Evolutionary conservation across 2,113 vertebrate species (phyloP).

Genomic region (Zapornia atra): DNA sequence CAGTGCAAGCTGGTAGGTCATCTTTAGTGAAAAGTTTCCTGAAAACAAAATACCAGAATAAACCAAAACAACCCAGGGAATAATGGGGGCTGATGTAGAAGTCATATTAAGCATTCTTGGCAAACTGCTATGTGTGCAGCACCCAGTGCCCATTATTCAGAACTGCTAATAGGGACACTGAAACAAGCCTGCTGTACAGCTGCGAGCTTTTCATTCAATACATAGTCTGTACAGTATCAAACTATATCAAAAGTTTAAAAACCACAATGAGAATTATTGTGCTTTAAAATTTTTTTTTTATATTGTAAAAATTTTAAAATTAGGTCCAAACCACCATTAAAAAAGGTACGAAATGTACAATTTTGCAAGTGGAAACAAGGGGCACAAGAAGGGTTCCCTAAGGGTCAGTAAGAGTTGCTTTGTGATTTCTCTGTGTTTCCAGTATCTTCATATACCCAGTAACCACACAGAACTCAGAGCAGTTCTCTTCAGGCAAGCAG

Average conservation of each 20-base stretch:
- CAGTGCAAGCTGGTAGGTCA: slow-evolving; percentile 23
- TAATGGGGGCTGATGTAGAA: not conserved
- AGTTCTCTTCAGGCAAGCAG: slow-evolving; percentile 12
- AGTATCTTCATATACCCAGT: not conserved
- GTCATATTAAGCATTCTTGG: not conserved
- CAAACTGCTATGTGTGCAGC: not conserved
- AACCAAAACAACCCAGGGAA: not conserved
- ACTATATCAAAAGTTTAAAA: slow-evolving; percentile 75
- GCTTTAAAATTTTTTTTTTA: slow-evolving; percentile 50
- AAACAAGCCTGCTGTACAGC: slow-evolving; percentile 30
- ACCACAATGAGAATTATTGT: slow-evolving; percentile 57
- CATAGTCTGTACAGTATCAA: slow-evolving; percentile 70
- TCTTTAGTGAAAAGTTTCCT: slow-evolving; percentile 9
- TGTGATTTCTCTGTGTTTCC: slow-evolving; percentile 25
- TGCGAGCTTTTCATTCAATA: slow-evolving; percentile 37
- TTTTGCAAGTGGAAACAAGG: slow-evolving; percentile 43
- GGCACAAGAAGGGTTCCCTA: slow-evolving; percentile 25
- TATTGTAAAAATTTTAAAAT: slow-evolving; percentile 58
- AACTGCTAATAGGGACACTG: slow-evolving; percentile 5
- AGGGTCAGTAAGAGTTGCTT: slow-evolving; percentile 1
- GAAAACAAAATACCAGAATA: slow-evolving; percentile 27
- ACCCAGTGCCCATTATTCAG: not conserved
- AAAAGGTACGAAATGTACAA: slow-evolving; percentile 59
- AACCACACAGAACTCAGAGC: not conserved
- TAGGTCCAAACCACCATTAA: slow-evolving; percentile 55